phyloP scores from a whole-genome alignment of 2,113 vertebrate species.

The Leptosomus discolor region DNA sequence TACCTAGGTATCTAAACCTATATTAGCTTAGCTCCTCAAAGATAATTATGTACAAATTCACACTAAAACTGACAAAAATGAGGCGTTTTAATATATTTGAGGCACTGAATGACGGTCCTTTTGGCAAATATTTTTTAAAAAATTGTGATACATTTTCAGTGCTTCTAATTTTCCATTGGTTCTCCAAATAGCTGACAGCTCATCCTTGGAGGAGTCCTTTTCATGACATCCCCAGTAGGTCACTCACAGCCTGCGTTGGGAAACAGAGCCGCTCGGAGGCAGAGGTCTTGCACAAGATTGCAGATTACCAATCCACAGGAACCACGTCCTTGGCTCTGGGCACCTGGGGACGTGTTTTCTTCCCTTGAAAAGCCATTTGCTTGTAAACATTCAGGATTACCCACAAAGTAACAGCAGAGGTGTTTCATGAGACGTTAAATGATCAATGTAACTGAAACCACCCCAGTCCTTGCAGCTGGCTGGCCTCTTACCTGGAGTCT shows the following conservation, averaged over 20 bases:
- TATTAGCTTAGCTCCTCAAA: not conserved
- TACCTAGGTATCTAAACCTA: not conserved
- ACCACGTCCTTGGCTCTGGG: not conserved
- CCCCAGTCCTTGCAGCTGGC: too few species aligned
- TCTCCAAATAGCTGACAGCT: not conserved
- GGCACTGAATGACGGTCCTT: not conserved
- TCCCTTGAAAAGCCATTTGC: not conserved
- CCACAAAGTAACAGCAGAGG: not conserved
- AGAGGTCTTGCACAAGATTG: not conserved
- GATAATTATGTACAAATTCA: not conserved
- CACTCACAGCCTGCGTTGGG: not conserved
- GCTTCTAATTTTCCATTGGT: not conserved
- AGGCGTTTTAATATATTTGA: not conserved
- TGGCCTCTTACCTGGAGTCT: not conserved
- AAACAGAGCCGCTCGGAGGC: not conserved
- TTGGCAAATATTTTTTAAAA: not conserved
- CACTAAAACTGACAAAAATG: not conserved
- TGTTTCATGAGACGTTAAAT: not conserved
- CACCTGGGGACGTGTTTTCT: accelerated
- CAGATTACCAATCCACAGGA: not conserved
- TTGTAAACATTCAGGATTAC: not conserved
- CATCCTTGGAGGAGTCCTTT: not conserved
- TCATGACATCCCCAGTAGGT: not conserved
- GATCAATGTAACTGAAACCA: not conserved
- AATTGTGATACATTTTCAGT: not conserved